Evolutionary conservation across 2,888 invertebrate genomes (phyloP), one percentile per base, ranked within the genome.

Genomic region (Thereva nobilitata): DNA sequence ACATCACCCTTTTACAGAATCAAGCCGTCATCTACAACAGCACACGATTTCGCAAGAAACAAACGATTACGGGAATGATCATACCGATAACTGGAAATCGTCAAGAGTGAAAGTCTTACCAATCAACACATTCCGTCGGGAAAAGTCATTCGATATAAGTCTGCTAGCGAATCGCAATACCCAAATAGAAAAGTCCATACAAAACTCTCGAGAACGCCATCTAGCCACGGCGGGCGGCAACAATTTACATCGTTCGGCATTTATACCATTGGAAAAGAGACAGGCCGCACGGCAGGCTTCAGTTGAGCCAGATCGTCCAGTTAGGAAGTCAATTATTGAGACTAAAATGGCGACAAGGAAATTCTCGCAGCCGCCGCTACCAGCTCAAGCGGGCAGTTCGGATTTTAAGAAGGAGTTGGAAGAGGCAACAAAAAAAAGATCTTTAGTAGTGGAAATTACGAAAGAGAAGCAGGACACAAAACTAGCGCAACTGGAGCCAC

Each of bases 71-170:
- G 34, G 23, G 35, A 23, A 35, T 23, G 34, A 35, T 35, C 4
- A 4, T 6, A 6, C 35, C 8, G 3, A 5, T 23, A 50, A 52
- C 41, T 53, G 66, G 66, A 57, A 59, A 9, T 44, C 54, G n/a
- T 47, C 59, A 35, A 61, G 53, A 38, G 47, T 52, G 0, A 65
- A 68, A 52, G 45, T 55, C 5, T 12, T 55, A 23, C 57, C 61
- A 37, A 41, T 61, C 12, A 50, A 64, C 1, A 56, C 61, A 12
- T 67, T 68, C 49, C 66, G 71, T 44, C 68, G 71, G 10, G 71
- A 71, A 40, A 71, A 71, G 56, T 68, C 71, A 0, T 71, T 71
- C 55, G 71, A 71, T 37, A 63, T 67, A 4, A 66, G 68, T 7
- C 47, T 70, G 38, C 40, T 70, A 23, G 34, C 59, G 23, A 67